Evolutionary conservation across 2,113 vertebrate species (phyloP).

Genomic region (Megalops atlanticus): DNA sequence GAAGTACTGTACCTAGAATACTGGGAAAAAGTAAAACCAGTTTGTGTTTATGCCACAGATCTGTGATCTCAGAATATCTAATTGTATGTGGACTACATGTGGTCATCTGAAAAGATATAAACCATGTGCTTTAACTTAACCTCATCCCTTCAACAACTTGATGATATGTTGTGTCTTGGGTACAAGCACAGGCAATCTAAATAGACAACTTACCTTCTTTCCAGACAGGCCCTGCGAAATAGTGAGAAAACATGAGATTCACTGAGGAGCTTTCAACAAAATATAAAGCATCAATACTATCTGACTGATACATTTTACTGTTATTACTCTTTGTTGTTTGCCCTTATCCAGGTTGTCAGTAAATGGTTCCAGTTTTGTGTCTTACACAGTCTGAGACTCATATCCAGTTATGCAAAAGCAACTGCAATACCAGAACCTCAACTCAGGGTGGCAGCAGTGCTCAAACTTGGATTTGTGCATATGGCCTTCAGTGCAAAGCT

Average conservation of each 20-base stretch:
- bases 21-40: not conserved
- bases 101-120: no score
- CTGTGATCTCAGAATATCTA: not conserved
- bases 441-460: no score
- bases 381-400: no score
- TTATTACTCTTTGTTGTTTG: not conserved
- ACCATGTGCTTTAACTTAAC: no score
- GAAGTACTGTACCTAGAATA: not conserved
- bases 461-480: no score
- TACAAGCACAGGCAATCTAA: not conserved
- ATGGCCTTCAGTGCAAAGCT: no score
- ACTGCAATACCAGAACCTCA: no score
- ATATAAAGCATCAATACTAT: not conserved
- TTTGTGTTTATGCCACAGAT: not conserved
- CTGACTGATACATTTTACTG: not conserved
- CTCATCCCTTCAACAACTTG: no score
- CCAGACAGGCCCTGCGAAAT: constrained; percentile 63
- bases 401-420: no score
- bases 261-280: not conserved
- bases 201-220: constrained; percentile 56
- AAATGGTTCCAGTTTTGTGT: not conserved
- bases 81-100: not conserved
- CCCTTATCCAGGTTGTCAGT: not conserved
- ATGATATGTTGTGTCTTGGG: not conserved
- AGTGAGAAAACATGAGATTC: constrained; percentile 2